Conservation (phyloP, 1,140 invertebrate genomes). For the Lepidurus packardi region DNA sequence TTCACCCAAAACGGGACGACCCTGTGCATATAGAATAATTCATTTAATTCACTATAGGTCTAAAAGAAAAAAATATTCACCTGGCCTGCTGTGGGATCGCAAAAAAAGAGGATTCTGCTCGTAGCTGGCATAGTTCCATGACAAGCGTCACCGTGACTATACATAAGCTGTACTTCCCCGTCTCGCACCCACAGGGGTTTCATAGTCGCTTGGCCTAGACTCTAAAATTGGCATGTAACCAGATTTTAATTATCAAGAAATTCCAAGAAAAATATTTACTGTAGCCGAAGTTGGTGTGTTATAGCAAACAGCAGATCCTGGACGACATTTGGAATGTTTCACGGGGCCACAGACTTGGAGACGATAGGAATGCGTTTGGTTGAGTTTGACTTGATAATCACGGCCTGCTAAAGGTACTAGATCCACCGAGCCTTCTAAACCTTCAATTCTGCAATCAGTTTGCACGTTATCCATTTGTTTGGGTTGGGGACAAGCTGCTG, state of each 20-base stretch:
- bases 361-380: neutral
- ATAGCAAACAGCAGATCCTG: neutral
- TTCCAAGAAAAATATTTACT: neutral
- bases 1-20: neutral
- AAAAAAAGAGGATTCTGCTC: conserved; percentile 2
- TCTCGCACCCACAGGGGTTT: neutral
- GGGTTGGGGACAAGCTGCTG: neutral
- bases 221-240: neutral
- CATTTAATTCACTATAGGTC: neutral
- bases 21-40: neutral
- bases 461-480: neutral
- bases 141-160: conserved; percentile 11
- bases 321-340: conserved; percentile 3
- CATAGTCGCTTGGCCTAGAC: neutral
- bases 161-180: neutral
- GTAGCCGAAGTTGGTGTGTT: neutral
- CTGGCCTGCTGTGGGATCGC: neutral
- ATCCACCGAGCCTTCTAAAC: neutral
- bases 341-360: neutral
- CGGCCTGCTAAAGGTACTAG: neutral
- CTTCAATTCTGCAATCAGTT: neutral
- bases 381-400: neutral
- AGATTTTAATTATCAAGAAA: neutral
- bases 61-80: neutral
- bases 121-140: neutral